Evolutionary conservation across 2,888 invertebrate species (phyloP).

Genomic region (Chalcis sispes): DNA sequence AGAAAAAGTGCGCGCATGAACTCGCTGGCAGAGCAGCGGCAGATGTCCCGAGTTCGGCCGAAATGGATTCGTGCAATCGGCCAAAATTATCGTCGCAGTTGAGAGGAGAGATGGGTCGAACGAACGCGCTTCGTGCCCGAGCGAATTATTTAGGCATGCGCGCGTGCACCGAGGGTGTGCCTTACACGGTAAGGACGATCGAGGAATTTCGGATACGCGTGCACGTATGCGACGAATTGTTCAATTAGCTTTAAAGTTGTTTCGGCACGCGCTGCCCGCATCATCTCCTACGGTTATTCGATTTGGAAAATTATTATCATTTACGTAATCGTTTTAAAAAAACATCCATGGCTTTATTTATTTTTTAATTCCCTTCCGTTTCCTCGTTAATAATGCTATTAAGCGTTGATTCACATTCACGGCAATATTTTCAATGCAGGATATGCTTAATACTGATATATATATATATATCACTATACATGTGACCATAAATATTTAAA

Average conservation of each 20-base stretch:
- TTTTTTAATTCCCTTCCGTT: too few relatives aligned
- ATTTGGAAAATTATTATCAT: not conserved
- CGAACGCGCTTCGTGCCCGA: constrained; percentile 10
- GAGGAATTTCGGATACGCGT: constrained; percentile 8
- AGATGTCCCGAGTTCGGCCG: constrained; percentile 60
- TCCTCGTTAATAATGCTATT: too few relatives aligned
- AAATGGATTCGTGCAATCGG: constrained; percentile 55
- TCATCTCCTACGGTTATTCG: constrained; percentile 12
- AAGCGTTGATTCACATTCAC: too few relatives aligned
- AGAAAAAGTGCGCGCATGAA: constrained; percentile 18
- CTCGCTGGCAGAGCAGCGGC: constrained; percentile 43
- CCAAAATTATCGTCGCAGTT: constrained; percentile 33
- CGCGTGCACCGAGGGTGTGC: not conserved
- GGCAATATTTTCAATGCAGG: too few relatives aligned
- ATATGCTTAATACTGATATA: too few relatives aligned
- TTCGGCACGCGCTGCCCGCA: not conserved
- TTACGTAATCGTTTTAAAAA: too few relatives aligned
- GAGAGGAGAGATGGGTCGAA: not conserved
- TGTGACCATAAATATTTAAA: too few relatives aligned
- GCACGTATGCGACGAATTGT: constrained; percentile 10
- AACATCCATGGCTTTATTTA: too few relatives aligned
- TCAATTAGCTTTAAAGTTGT: not conserved
- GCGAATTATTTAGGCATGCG: constrained; percentile 24
- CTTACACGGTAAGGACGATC: not conserved
- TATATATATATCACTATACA: too few relatives aligned